Conservation (phyloP, 2,888 invertebrate species). For the Cephalotes varians region DNA sequence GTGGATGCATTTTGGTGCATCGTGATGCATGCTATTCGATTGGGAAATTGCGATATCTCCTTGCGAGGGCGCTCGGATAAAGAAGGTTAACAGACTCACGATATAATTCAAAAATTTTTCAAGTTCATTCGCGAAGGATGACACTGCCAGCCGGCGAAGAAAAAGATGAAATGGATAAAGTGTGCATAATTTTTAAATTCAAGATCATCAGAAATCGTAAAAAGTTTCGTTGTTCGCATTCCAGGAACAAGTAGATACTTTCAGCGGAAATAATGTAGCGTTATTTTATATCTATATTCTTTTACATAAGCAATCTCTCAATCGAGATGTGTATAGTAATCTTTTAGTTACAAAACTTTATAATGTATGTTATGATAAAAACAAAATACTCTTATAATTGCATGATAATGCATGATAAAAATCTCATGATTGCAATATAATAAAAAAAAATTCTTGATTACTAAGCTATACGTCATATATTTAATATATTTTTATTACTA, state of each 20-base stretch:
- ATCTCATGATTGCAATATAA: no score
- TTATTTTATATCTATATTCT: background rate
- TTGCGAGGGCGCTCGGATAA: background rate
- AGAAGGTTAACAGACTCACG: conserved; percentile 11
- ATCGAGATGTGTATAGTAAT: background rate
- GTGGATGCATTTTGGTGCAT: conserved; percentile 13
- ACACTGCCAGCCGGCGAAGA: background rate
- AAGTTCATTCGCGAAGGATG: conserved; percentile 15
- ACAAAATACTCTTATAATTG: background rate
- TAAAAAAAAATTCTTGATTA: background rate
- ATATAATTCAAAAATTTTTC: conserved; percentile 50
- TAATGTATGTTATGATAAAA: background rate
- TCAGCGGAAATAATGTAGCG: background rate
- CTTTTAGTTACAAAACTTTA: background rate
- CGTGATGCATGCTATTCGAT: conserved; percentile 11
- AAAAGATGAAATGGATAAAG: conserved; percentile 36
- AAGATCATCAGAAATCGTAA: background rate
- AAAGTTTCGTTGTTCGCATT: conserved; percentile 10
- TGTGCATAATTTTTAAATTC: conserved; percentile 36
- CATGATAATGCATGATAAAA: background rate
- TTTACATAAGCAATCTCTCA: background rate
- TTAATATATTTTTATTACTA: no score
- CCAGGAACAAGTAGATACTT: conserved; percentile 7
- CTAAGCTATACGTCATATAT: no score
- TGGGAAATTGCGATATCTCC: conserved; percentile 8